Percentiles rank a stretch among this genome's conserved stretches.
phyloP scores from a whole-genome alignment of 2,113 vertebrate genomes.

The Tretioscincus oriximinensis region DNA sequence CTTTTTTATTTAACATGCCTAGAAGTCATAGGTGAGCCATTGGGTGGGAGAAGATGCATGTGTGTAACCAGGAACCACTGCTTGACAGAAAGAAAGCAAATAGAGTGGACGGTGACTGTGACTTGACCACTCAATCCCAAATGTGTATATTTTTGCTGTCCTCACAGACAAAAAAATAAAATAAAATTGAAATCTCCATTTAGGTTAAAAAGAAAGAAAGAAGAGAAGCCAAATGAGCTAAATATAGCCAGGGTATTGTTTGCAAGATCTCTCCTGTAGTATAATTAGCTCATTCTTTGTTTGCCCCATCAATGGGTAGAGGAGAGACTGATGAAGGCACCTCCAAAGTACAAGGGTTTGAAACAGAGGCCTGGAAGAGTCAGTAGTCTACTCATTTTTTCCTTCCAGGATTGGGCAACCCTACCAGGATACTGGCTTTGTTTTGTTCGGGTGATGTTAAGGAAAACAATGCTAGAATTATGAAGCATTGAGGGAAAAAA shows the following conservation, averaged over 20 bases:
- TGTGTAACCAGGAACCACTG: no score
- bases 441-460: slow-evolving; percentile 56
- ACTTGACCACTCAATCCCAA: no score
- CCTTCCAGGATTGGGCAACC: slow-evolving; percentile 64
- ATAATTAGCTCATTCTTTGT: slow-evolving; percentile 22
- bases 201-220: background rate
- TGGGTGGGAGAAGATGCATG: no score
- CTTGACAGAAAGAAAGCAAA: no score
- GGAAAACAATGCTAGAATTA: slow-evolving; percentile 62
- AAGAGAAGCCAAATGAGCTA: background rate
- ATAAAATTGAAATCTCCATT: background rate
- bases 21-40: background rate
- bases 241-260: slow-evolving; percentile 1
- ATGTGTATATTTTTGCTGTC: no score
- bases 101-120: no score
- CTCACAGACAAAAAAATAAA: no score
- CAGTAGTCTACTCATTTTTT: slow-evolving; percentile 45
- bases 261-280: slow-evolving; percentile 4
- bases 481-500: slow-evolving; percentile 64
- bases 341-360: slow-evolving; percentile 39
- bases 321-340: slow-evolving; percentile 7
- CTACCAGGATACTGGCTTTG: slow-evolving; percentile 53
- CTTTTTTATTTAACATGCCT: no score
- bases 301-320: background rate
- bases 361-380: slow-evolving; percentile 40